A percentile compares a stretch with the other conserved stretches of the same genome.
Evolutionary conservation across 2,113 vertebrate species (phyloP).

Genomic region (Perca schrenkii): DNA sequence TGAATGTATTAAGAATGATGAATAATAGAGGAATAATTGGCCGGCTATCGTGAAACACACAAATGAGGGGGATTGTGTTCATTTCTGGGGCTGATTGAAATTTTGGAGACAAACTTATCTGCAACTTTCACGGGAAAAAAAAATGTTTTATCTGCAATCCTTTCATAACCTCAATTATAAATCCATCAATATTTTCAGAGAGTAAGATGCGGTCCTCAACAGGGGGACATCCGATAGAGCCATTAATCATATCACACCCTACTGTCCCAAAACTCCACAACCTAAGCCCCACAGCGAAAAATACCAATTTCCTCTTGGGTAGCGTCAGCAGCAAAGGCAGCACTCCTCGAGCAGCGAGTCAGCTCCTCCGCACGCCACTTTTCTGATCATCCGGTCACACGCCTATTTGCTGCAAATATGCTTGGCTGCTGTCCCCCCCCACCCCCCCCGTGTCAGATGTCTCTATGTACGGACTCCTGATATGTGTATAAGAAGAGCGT

Average conservation of each 20-base stretch:
- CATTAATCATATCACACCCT: constrained; percentile 77
- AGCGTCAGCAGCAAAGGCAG: constrained; percentile 67
- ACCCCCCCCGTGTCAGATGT: constrained; percentile 70
- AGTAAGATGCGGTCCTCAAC: constrained; percentile 39
- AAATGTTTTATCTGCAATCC: background rate
- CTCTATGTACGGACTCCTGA: constrained; percentile 68
- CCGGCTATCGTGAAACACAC: background rate
- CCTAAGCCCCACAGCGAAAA: constrained; percentile 54
- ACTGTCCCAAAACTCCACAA: constrained; percentile 61
- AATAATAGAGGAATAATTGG: constrained; percentile 60
- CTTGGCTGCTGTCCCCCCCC: constrained; percentile 29
- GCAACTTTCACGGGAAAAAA: constrained; percentile 11
- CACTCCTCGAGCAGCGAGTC: constrained; percentile 29
- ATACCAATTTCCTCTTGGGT: constrained; percentile 72
- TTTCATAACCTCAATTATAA: constrained; percentile 19
- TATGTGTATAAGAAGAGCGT: constrained; percentile 78
- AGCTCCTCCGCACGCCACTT: constrained; percentile 40
- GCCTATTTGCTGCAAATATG: constrained; percentile 63
- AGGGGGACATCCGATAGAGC: constrained; percentile 38
- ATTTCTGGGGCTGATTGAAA: constrained; percentile 1
- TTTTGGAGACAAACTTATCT: constrained; percentile 2
- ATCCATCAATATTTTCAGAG: constrained; percentile 48
- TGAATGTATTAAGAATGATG: constrained; percentile 32
- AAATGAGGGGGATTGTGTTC: background rate
- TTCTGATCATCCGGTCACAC: constrained; percentile 61